Conservation (phyloP, 1,140 invertebrate species). For the Psix sp. region DNA sequence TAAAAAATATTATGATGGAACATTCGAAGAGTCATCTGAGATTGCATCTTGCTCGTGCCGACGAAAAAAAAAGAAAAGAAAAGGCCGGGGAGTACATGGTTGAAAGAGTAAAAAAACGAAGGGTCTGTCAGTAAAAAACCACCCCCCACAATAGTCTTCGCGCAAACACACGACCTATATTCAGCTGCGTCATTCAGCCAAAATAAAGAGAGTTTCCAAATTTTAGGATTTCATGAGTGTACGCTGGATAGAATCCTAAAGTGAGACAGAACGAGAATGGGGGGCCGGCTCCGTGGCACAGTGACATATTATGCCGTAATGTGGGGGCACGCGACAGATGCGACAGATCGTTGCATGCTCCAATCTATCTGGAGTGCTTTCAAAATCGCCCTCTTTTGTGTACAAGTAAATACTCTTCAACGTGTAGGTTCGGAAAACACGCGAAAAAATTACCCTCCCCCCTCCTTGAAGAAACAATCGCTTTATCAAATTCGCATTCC, state of each 20-base stretch:
- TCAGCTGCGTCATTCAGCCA: slow-evolving; percentile 71
- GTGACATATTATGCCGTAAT: slow-evolving; percentile 75
- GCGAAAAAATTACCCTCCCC: slow-evolving; percentile 4
- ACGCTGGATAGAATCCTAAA: slow-evolving; percentile 17
- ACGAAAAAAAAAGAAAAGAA: slow-evolving; percentile 28
- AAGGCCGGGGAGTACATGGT: slow-evolving; percentile 17
- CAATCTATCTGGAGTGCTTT: slow-evolving; percentile 59
- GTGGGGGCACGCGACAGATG: slow-evolving; percentile 74
- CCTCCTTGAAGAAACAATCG: too few species aligned
- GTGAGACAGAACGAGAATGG: slow-evolving; percentile 9
- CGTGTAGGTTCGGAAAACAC: not conserved
- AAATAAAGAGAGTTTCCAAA: slow-evolving; percentile 67
- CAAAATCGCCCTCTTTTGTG: slow-evolving; percentile 51
- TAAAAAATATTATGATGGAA: slow-evolving; percentile 12
- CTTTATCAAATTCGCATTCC: too few species aligned
- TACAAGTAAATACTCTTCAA: slow-evolving; percentile 37
- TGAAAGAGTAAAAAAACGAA: slow-evolving; percentile 22
- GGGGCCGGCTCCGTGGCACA: slow-evolving; percentile 66
- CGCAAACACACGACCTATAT: slow-evolving; percentile 61
- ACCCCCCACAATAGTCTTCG: slow-evolving; percentile 37
- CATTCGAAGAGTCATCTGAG: slow-evolving; percentile 69
- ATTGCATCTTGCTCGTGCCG: slow-evolving; percentile 64
- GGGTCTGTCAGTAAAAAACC: slow-evolving; percentile 55
- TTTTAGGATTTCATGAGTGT: slow-evolving; percentile 67
- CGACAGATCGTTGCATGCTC: slow-evolving; percentile 61